phyloP scores from a whole-genome alignment of 92 coral and sea anemone species.

The Phenganax subtilis region DNA sequence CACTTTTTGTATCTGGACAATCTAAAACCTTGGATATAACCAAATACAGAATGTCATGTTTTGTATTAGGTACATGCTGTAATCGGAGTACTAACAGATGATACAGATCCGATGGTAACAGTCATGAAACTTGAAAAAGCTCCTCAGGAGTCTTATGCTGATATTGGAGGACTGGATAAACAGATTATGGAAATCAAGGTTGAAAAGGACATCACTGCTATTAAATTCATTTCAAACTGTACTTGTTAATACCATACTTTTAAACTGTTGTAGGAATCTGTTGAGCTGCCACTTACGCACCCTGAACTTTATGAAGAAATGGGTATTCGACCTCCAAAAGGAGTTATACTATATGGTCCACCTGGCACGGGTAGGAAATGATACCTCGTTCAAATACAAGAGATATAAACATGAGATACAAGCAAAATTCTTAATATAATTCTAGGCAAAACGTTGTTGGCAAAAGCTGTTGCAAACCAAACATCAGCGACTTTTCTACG shows the following conservation, averaged over 20 bases:
- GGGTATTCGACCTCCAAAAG: constrained; percentile 99
- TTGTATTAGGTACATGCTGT: constrained; percentile 88
- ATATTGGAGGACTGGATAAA: constrained; percentile 92
- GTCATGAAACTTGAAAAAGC: constrained; percentile 99
- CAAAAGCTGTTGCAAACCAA: constrained; percentile 98
- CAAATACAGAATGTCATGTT: background rate
- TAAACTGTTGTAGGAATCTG: constrained; percentile 65
- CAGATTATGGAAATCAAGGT: constrained; percentile 99
- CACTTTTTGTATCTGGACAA: background rate
- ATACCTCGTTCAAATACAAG: background rate
- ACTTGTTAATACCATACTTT: background rate
- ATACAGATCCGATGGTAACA: constrained; percentile 99
- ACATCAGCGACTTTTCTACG: constrained; percentile 96
- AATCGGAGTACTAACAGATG: constrained; percentile 92
- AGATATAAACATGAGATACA: background rate
- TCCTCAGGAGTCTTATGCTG: constrained; percentile 99
- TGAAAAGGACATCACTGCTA: background rate
- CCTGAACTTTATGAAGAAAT: constrained; percentile 97
- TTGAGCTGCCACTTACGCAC: constrained; percentile 90
- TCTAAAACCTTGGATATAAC: background rate
- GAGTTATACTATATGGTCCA: constrained; percentile 85
- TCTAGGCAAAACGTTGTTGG: constrained; percentile 83
- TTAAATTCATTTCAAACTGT: background rate
- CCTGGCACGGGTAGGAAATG: constrained; percentile 80
- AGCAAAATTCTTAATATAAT: background rate